phyloP scores from a whole-genome alignment of 2,888 invertebrate genomes.

The Latheticus oryzae region DNA sequence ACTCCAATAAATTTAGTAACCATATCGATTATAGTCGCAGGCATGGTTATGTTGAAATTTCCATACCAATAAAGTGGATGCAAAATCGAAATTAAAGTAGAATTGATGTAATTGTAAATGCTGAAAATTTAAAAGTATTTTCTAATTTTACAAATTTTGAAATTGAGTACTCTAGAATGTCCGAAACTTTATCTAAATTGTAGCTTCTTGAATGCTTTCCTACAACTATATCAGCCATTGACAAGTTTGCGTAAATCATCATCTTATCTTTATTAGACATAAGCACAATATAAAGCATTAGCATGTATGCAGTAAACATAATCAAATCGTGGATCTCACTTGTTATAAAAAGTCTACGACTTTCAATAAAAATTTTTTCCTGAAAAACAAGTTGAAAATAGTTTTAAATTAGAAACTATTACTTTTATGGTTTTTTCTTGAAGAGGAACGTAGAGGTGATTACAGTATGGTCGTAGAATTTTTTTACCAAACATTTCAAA shows the following conservation, averaged over 20 bases:
- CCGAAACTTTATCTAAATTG: slow-evolving; percentile 5
- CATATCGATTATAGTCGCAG: slow-evolving; percentile 54
- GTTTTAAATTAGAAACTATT: background rate
- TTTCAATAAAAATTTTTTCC: slow-evolving; percentile 2
- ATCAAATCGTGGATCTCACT: slow-evolving; percentile 49
- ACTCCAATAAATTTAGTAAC: slow-evolving; percentile 54
- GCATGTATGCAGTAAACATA: slow-evolving; percentile 52
- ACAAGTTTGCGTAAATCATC: slow-evolving; percentile 43
- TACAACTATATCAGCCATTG: slow-evolving; percentile 45
- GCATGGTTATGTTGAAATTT: slow-evolving; percentile 46
- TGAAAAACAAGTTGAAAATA: slow-evolving; percentile 4
- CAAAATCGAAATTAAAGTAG: slow-evolving; percentile 46
- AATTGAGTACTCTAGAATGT: slow-evolving; percentile 5
- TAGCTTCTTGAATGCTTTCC: slow-evolving; percentile 42
- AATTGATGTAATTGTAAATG: slow-evolving; percentile 45
- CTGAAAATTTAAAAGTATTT: slow-evolving; percentile 40
- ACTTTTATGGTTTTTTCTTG: background rate
- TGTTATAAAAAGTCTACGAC: background rate
- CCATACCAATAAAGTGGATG: slow-evolving; percentile 55
- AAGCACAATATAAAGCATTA: slow-evolving; percentile 52
- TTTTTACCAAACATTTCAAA: slow-evolving; percentile 47
- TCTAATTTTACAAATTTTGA: background rate
- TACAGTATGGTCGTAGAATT: slow-evolving; percentile 49
- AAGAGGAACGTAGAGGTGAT: slow-evolving; percentile 45
- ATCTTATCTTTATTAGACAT: slow-evolving; percentile 48